A percentile compares a stretch with the other conserved stretches of the same genome.
Conservation (phyloP, 2,888 invertebrate genomes). For the Seira ritae region DNA sequence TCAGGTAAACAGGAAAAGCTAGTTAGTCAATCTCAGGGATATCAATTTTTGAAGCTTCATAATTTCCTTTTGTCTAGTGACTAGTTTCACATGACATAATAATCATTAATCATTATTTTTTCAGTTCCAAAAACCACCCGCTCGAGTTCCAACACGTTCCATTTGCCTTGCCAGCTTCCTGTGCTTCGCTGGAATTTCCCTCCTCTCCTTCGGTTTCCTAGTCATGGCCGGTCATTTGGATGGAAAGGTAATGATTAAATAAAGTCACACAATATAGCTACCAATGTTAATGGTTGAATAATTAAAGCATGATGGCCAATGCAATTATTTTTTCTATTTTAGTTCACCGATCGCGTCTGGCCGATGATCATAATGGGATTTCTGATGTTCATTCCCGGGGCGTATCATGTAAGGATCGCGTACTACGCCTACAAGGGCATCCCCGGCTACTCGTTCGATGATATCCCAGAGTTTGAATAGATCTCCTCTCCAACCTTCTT, state of each 20-base stretch:
- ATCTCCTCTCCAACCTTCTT: background rate
- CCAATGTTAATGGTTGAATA: too few species aligned
- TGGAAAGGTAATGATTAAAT: constrained; percentile 80
- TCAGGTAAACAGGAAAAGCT: constrained; percentile 45
- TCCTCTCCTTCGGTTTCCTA: constrained; percentile 86
- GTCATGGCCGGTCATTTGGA: constrained; percentile 89
- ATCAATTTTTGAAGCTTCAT: background rate
- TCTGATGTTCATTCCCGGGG: constrained; percentile 92
- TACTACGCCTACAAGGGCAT: constrained; percentile 88
- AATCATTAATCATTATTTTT: constrained; percentile 43
- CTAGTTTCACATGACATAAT: too few species aligned
- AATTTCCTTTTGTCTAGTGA: too few species aligned
- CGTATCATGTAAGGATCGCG: constrained; percentile 91
- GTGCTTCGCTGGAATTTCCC: constrained; percentile 85
- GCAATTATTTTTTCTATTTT: constrained; percentile 68
- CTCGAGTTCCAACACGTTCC: constrained; percentile 89
- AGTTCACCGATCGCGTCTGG: constrained; percentile 92
- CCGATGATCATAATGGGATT: constrained; percentile 91
- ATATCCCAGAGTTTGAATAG: constrained; percentile 91
- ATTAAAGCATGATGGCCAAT: too few species aligned
- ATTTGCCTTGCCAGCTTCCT: constrained; percentile 86
- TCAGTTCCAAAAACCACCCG: constrained; percentile 77
- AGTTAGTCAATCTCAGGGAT: constrained; percentile 22
- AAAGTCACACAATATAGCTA: too few species aligned
- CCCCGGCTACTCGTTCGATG: constrained; percentile 90